Evolutionary conservation across 2,888 invertebrate species (phyloP).

Genomic region (Microctonus hyperodae): DNA sequence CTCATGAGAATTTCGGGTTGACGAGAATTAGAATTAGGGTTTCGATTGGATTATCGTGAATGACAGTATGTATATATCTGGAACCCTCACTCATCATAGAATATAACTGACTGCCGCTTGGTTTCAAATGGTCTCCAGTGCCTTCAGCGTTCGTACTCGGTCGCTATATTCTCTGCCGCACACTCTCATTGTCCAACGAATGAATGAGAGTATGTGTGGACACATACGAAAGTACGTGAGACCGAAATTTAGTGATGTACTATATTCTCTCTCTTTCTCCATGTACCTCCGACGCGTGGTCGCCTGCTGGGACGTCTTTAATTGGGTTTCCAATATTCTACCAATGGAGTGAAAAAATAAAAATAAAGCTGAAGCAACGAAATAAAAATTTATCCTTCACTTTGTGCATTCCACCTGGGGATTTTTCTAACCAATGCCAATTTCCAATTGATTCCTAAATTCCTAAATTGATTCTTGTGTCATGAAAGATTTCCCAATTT

Average conservation of each 20-base stretch:
- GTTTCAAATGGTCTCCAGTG: constrained; percentile 47
- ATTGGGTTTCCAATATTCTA: constrained; percentile 59
- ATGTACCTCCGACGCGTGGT: constrained; percentile 38
- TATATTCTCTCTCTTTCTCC: constrained; percentile 15
- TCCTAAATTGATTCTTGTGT: neutral
- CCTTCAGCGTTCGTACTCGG: constrained; percentile 43
- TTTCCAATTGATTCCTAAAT: too few species aligned
- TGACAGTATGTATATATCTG: constrained; percentile 38
- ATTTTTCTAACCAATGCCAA: neutral
- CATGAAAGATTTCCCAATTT: constrained; percentile 7
- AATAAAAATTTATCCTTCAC: constrained; percentile 45
- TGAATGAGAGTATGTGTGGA: constrained; percentile 25
- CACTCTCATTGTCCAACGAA: constrained; percentile 33
- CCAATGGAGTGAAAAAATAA: neutral
- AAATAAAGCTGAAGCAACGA: constrained; percentile 45
- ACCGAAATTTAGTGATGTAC: constrained; percentile 8
- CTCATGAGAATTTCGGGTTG: constrained; percentile 61
- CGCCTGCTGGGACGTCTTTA: constrained; percentile 61
- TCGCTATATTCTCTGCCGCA: constrained; percentile 26
- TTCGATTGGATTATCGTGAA: constrained; percentile 62
- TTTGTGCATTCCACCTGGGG: neutral
- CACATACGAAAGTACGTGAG: constrained; percentile 25
- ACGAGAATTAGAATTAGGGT: constrained; percentile 61
- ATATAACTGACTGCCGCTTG: constrained; percentile 6
- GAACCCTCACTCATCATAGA: constrained; percentile 34